Evolutionary conservation across 2,113 vertebrate species (phyloP), one percentile per base, ranked within the genome.

Genomic region (Solea senegalensis): DNA sequence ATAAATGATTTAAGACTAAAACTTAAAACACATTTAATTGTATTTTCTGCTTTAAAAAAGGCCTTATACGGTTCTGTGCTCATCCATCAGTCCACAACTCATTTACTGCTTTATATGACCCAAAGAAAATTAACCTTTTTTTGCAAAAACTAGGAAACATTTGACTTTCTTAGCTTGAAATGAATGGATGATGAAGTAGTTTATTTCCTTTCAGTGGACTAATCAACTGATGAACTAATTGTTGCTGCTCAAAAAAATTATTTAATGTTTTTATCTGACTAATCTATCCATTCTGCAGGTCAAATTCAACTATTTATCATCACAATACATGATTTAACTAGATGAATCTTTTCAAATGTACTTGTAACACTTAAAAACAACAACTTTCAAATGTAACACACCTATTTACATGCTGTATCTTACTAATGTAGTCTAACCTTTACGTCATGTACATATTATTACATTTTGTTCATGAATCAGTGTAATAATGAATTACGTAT

Each of bases 341-440:
- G 43, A 34, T 34, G 34, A 34, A 34, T 34, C 34, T 4, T 34
- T 34, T 34, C 3, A 34, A 34, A 34, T 34, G 3, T 34, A 34
- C 21, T 21, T 21, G 34, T 4, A 34, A 4, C 3, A 34, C n/a
- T n/a, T n/a, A n/a, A n/a, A n/a, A n/a, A 34, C 3, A 34, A 34
- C 3, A 4, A 34, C 34, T 34, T 34, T 4, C 3, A 34, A 34
- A 34, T 34, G 34, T 34, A 34, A 4, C 34, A 2, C 2, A 2
- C 21, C 9, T 40, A 5, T 72, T 73, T 88, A 11, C 81, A 81
- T 83, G 70, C 44, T 68, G 76, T 21, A 75, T 41, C 26, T 26
- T 2, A 66, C 41, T 46, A 13, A 50, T 78, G 7, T 15, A 58
- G 21, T 1, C 5, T 43, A 43, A 65, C 34, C 4, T 44, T 4